Evolutionary conservation across 2,797 vertebrate genomes (phyloP).

Genomic region (Peromyscus eremicus): DNA sequence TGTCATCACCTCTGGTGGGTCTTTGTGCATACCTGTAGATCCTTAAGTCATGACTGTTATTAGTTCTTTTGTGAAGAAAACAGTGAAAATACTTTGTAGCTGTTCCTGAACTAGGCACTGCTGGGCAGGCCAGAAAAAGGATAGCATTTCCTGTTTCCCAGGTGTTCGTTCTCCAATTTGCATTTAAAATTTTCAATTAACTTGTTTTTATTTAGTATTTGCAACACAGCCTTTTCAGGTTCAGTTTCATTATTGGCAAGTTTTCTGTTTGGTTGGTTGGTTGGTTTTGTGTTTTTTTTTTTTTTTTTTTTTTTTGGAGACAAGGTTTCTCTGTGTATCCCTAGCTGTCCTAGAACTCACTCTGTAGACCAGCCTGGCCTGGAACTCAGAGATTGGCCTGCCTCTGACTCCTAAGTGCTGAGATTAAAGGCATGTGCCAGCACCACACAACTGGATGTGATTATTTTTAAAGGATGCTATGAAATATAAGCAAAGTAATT

Average conservation of each 20-base stretch:
- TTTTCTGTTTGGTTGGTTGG: background rate
- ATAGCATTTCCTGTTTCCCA: background rate
- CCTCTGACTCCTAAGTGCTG: background rate
- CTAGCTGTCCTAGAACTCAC: background rate
- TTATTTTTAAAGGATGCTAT: constrained; percentile 14
- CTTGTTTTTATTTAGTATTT: background rate
- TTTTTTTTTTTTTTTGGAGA: background rate
- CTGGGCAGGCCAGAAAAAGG: background rate
- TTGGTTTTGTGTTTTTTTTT: background rate
- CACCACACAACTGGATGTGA: background rate
- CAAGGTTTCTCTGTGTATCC: background rate
- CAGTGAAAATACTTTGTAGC: background rate
- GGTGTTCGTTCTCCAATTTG: background rate
- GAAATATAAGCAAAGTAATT: background rate
- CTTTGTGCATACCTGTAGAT: background rate
- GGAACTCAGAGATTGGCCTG: background rate
- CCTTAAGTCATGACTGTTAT: background rate
- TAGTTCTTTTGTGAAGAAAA: background rate
- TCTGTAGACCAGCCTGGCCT: background rate
- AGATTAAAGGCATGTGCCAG: background rate
- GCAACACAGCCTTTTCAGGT: background rate
- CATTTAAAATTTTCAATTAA: background rate
- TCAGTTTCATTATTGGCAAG: background rate
- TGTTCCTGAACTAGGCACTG: background rate
- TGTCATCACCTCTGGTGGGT: background rate